phyloP scores from a whole-genome alignment of 2,888 invertebrate genomes.

The Drosophila mulleri region DNA sequence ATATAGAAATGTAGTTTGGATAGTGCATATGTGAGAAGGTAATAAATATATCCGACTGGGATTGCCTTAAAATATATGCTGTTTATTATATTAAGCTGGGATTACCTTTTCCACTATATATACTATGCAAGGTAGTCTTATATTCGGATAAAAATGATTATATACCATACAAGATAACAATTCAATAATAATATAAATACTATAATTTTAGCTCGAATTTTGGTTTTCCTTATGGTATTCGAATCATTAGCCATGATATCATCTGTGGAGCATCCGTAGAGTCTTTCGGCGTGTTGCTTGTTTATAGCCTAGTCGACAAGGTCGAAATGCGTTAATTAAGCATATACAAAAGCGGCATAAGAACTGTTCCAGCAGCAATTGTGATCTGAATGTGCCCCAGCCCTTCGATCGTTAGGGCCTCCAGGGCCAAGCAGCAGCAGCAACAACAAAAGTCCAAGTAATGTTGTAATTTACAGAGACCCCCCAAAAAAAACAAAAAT shows the following conservation, averaged over 20 bases:
- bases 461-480: conserved; percentile 71
- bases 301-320: conserved; percentile 42
- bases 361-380: conserved; percentile 27
- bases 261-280: conserved; percentile 29
- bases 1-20: background rate
- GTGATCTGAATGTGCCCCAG: conserved; percentile 3
- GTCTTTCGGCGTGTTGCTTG: conserved; percentile 15
- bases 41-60: background rate
- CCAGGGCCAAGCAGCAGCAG: conserved; percentile 49
- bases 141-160: too few species aligned
- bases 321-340: conserved; percentile 55
- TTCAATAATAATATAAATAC: too few species aligned
- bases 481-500: too few species aligned
- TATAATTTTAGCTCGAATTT: background rate
- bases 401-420: conserved; percentile 6
- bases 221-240: background rate
- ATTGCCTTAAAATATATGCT: background rate
- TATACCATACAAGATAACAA: too few species aligned
- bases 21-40: background rate
- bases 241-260: conserved; percentile 36
- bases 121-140: too few species aligned
- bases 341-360: conserved; percentile 38
- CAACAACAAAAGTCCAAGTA: conserved; percentile 42
- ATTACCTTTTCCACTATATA: too few species aligned
- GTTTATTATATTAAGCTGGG: too few species aligned